Evolutionary conservation across 2,888 invertebrate genomes (phyloP), one percentile per base, ranked within the genome.

Genomic region (Plagiodera versicolora): DNA sequence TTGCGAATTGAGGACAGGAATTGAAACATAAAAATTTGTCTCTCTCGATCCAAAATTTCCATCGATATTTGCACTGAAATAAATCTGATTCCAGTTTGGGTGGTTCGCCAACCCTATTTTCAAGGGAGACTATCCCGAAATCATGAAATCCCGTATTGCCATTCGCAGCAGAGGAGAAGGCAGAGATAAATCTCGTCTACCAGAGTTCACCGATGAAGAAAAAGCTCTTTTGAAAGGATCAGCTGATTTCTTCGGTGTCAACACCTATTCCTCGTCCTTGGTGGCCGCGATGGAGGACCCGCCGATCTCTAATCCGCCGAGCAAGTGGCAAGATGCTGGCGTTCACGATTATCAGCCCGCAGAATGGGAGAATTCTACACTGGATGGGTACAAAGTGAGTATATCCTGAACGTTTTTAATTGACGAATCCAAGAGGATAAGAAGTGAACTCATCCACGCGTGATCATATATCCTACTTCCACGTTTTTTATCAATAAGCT

Each of bases 201-300:
- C 89, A 0, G 72, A 73, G 58, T 87, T 89, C 71, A 86, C 85
- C 0, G 20, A 71, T 0, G 81, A 85, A 18, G 89, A 91, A 80
- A 80, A 89, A 4, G 74, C 79, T 6, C 78, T 80, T 54, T 84
- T 91, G 24, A 80, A 82, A 82, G 86, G 84, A 0, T 86, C 90
- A 0, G 82, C 83, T 1, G 92, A 94, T 74, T 91, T 89, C 77
- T 81, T 92, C 56, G 91, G 90, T 0, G 74, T 92, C 11, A 92
- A 92, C 74, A 85, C 87, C 59, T 93, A 93, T 74, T 87, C 89
- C 0, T 9, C 35, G 8, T 45, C 35, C 19, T 49, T 45, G 4
- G 51, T 47, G 18, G 20, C 17, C 8, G 50, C 55, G 18, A 60
- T 60, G 6, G 18, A 49, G 10, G 60, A 60, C 9, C 60, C 60